Conservation (phyloP, 2,888 invertebrate genomes). For the Lithodes maja region DNA sequence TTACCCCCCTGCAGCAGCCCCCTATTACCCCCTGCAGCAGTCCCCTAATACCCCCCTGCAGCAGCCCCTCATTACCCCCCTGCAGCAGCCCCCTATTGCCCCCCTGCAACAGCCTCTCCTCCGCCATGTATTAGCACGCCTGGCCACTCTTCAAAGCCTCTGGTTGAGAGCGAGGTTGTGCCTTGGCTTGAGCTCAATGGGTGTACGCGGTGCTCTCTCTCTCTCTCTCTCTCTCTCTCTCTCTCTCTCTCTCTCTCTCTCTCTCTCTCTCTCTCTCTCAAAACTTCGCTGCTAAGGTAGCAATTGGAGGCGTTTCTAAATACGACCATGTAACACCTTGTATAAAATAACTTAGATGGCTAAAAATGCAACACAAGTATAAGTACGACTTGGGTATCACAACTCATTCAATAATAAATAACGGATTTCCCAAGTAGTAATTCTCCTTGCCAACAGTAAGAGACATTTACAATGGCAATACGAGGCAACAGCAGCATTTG, state of each 20-base stretch:
- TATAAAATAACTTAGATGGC: too few species aligned
- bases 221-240: background rate
- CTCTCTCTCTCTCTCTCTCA: background rate
- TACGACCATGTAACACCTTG: too few species aligned
- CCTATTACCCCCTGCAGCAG: too few species aligned
- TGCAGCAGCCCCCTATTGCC: background rate
- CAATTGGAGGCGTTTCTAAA: too few species aligned
- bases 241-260: background rate
- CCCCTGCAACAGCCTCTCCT: background rate
- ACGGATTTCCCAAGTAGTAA: too few species aligned
- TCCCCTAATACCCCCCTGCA: background rate
- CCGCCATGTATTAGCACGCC: constrained; percentile 43
- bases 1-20: background rate
- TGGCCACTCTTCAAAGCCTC: constrained; percentile 37
- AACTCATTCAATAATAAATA: too few species aligned
- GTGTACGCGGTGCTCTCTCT: background rate
- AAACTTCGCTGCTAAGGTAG: background rate
- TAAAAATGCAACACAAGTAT: too few species aligned
- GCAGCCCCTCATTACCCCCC: background rate
- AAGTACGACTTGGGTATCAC: too few species aligned
- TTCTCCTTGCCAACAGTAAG: too few species aligned
- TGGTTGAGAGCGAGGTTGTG: constrained; percentile 31
- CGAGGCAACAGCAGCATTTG: too few species aligned
- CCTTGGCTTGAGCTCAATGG: constrained; percentile 22
- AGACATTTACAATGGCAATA: too few species aligned